Evolutionary conservation across 2,797 vertebrate genomes (phyloP).

Genomic region (Prionace glauca): DNA sequence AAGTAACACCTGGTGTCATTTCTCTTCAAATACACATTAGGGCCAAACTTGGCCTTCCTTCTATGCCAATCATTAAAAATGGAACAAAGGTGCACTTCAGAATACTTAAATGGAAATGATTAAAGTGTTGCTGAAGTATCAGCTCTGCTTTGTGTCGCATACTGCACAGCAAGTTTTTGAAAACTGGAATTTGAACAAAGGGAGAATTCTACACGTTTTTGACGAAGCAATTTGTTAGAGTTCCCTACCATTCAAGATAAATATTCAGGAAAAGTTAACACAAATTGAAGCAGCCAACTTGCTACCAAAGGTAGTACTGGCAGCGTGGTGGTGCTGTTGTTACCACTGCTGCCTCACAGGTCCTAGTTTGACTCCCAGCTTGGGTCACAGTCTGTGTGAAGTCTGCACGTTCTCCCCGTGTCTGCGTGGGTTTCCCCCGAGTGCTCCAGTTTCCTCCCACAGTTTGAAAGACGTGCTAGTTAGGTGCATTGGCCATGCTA

Average conservation of each 20-base stretch:
- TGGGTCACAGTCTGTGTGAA: no score
- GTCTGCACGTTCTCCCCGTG: no score
- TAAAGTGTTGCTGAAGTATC: not conserved
- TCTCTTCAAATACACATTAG: not conserved
- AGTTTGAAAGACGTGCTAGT: no score
- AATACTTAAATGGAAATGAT: not conserved
- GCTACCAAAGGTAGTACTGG: not conserved
- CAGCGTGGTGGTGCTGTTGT: no score
- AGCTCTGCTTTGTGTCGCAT: not conserved
- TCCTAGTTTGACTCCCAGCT: no score
- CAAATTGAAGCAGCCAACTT: not conserved
- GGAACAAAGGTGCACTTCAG: not conserved
- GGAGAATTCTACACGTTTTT: not conserved
- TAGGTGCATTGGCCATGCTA: no score
- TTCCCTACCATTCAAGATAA: not conserved
- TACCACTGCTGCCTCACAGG: no score
- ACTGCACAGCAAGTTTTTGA: not conserved
- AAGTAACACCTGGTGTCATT: not conserved
- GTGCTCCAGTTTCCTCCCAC: no score
- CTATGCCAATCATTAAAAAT: not conserved
- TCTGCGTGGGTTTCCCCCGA: no score
- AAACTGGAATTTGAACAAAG: not conserved
- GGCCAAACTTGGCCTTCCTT: not conserved
- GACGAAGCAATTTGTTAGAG: not conserved
- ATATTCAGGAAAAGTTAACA: not conserved